A percentile compares a stretch with the other conserved stretches of the same genome.
phyloP scores from a whole-genome alignment of 1,140 invertebrate species.

The Oncopodura yosiiana region DNA sequence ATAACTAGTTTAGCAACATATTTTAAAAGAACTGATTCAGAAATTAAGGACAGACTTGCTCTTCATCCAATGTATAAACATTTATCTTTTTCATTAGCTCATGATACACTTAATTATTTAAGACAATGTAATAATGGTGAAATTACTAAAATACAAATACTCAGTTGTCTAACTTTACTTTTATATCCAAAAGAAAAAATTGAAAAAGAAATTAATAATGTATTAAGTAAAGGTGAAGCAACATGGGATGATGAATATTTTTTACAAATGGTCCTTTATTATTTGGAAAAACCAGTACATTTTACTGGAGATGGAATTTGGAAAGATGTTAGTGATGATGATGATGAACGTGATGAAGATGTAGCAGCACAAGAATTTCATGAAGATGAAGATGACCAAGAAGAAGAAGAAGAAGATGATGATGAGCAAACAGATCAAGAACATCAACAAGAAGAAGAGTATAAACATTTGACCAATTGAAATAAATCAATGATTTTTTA shows the following conservation, averaged over 20 bases:
- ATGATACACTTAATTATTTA: too few species aligned
- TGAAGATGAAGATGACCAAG: background rate
- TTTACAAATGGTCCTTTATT: conserved; percentile 39
- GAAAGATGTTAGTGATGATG: background rate
- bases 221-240: conserved; percentile 26
- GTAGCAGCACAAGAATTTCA: background rate
- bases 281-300: conserved; percentile 42
- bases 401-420: background rate
- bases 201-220: conserved; percentile 3
- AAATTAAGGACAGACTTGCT: too few species aligned
- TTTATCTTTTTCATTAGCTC: too few species aligned
- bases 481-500: too few species aligned
- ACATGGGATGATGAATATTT: conserved; percentile 6
- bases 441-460: background rate
- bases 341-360: background rate
- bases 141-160: too few species aligned
- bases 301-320: conserved; percentile 44
- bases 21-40: too few species aligned
- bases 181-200: conserved; percentile 46
- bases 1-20: too few species aligned
- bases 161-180: conserved; percentile 45
- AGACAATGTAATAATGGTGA: too few species aligned
- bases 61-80: too few species aligned
- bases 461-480: background rate
- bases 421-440: too few species aligned